phyloP scores from a whole-genome alignment of 2,797 vertebrate genomes.

The Aphelocoma californica region DNA sequence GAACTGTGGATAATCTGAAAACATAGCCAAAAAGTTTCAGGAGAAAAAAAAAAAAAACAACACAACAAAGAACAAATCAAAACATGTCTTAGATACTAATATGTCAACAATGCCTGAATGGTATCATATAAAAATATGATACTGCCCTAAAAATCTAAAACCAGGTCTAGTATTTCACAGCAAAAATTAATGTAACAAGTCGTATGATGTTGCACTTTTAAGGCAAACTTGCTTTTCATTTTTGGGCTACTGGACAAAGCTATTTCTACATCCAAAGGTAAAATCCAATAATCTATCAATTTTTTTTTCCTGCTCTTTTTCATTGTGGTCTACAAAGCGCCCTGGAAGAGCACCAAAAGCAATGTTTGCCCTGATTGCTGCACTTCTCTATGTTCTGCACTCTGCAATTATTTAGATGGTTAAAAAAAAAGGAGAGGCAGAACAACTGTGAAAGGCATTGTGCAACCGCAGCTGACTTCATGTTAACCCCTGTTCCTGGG shows the following conservation, averaged over 20 bases:
- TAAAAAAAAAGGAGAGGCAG: background rate
- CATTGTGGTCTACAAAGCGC: background rate
- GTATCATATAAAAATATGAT: background rate
- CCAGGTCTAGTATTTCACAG: background rate
- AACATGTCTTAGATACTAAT: background rate
- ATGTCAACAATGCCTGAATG: background rate
- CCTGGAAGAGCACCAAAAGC: slow-evolving; percentile 51
- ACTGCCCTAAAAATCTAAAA: background rate
- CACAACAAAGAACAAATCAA: background rate
- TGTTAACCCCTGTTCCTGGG: slow-evolving; percentile 60
- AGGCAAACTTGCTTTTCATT: background rate
- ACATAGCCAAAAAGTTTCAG: background rate
- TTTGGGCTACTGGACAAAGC: background rate
- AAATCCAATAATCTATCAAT: background rate
- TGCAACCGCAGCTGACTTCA: slow-evolving; percentile 70
- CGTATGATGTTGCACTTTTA: background rate
- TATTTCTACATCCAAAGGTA: background rate
- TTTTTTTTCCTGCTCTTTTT: background rate
- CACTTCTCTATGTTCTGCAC: background rate
- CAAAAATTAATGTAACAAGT: background rate
- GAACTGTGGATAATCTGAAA: background rate
- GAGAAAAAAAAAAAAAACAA: background rate
- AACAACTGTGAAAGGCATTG: slow-evolving; percentile 59
- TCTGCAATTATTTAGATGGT: slow-evolving; percentile 49
- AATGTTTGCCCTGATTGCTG: background rate